phyloP scores from a whole-genome alignment of 2,797 vertebrate species.

The Chromis chromis region DNA sequence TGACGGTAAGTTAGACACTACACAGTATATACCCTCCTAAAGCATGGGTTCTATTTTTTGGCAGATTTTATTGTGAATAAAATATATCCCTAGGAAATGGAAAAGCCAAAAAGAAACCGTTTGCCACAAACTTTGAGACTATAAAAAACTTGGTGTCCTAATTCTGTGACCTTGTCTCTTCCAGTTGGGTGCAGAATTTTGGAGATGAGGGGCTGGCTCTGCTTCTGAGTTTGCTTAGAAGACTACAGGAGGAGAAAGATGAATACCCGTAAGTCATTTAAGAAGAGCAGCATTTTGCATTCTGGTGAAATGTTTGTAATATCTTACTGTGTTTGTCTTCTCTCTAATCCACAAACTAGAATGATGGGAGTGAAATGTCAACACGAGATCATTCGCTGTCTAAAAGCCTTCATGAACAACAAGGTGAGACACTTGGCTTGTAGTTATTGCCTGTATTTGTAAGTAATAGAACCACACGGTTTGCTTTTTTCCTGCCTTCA shows the following conservation, averaged over 20 bases:
- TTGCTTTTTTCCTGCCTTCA: background rate
- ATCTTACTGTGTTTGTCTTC: background rate
- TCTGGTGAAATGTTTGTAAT: conserved; percentile 16
- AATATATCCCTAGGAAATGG: background rate
- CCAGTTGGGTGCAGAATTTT: conserved; percentile 95
- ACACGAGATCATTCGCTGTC: conserved; percentile 93
- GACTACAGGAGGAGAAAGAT: conserved; percentile 89
- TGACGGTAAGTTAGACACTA: background rate
- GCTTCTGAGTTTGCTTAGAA: conserved; percentile 87
- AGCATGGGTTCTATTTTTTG: background rate
- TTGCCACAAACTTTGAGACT: no score
- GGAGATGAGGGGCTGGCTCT: conserved; percentile 89
- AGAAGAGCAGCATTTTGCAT: background rate
- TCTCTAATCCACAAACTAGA: conserved; percentile 51
- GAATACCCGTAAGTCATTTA: conserved; percentile 79
- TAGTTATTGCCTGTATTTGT: background rate
- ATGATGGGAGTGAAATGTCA: conserved; percentile 85
- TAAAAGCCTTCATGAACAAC: conserved; percentile 97
- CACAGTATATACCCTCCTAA: background rate
- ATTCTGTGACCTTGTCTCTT: conserved; percentile 28
- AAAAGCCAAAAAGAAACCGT: background rate
- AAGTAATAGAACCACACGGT: background rate
- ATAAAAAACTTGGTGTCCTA: background rate
- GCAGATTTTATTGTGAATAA: background rate
- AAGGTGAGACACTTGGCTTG: conserved; percentile 81